Evolutionary conservation across 1,140 invertebrate genomes (phyloP), one percentile per base, ranked within the genome.

Genomic region (Chironomus tepperi): DNA sequence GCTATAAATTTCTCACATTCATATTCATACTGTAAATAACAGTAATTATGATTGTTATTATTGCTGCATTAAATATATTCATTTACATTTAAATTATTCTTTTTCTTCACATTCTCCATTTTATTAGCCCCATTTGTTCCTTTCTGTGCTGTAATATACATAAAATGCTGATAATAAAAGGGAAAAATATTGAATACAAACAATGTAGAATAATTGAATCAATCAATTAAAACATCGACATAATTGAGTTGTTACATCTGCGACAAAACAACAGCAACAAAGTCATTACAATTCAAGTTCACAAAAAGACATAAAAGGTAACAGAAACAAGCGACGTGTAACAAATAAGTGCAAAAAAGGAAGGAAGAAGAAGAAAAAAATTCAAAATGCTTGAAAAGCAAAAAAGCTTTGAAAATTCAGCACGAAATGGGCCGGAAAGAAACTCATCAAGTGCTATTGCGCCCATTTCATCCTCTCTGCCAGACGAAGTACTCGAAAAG

Each of bases 401-500:
- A 21, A 67, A 67, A 16, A 16, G 64, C 18, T 67, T 19, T 15
- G 64, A 67, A 16, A 70, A 21, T 18, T 70, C 65, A 70, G 12
- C 65, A 21, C 3, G 65, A 70, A 70, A 70, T 70, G 16, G 16
- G 19, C 65, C 65, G 16, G 65, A 70, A 70, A 15, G 65, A 19
- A 70, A 70, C 65, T 70, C 65, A 70, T 70, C 67, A 12, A 74
- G 43, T 47, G 18, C 74, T 77, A 77, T 77, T 19, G 78, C 79
- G 12, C 77, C 78, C 57, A 77, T 82, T n/a, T 77, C 79, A 67
- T 84, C 47, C 12, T 57, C 47, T 5, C 47, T 87, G 76, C 79
- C 81, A 21, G 88, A 89, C 76, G 78, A 84, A 18, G 85, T 87
- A 57, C 84, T 93, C 72, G 91, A 94, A 79, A 85, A 86, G 77